Conservation (phyloP, 2,113 vertebrate genomes). For the Spizaetus ornatus region DNA sequence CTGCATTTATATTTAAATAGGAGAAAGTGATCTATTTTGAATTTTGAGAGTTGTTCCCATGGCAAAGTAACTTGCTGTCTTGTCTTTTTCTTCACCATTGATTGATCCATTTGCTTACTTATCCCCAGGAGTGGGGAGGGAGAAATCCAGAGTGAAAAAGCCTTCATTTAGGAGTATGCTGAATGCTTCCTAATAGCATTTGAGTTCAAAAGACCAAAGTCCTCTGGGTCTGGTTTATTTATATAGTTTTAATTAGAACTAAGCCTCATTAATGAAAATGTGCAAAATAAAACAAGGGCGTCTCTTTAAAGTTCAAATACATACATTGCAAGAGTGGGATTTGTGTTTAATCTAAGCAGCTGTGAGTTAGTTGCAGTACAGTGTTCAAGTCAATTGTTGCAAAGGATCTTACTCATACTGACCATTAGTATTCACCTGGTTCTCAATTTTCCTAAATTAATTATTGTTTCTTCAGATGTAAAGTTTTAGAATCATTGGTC, state of each 20-base stretch:
- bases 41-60: slow-evolving; percentile 66
- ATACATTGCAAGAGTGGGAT: background rate
- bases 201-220: slow-evolving; percentile 14
- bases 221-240: slow-evolving; percentile 24
- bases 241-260: slow-evolving; percentile 37
- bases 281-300: slow-evolving; percentile 1
- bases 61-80: slow-evolving; percentile 46
- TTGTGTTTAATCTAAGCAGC: background rate
- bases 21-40: slow-evolving; percentile 57
- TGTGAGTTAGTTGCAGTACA: background rate
- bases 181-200: slow-evolving; percentile 21
- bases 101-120: slow-evolving; percentile 43
- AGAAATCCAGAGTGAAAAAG: slow-evolving; percentile 11
- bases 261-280: slow-evolving; percentile 41
- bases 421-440: background rate
- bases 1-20: slow-evolving; percentile 62
- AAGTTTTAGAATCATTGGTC: background rate
- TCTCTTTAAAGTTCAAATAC: background rate
- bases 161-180: slow-evolving; percentile 25
- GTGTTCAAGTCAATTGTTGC: background rate
- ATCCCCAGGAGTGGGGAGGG: background rate
- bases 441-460: background rate
- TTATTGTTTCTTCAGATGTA: background rate
- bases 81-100: slow-evolving; percentile 52
- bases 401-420: background rate